Conservation (phyloP, 2,113 vertebrate species). For the Origma solitaria region DNA sequence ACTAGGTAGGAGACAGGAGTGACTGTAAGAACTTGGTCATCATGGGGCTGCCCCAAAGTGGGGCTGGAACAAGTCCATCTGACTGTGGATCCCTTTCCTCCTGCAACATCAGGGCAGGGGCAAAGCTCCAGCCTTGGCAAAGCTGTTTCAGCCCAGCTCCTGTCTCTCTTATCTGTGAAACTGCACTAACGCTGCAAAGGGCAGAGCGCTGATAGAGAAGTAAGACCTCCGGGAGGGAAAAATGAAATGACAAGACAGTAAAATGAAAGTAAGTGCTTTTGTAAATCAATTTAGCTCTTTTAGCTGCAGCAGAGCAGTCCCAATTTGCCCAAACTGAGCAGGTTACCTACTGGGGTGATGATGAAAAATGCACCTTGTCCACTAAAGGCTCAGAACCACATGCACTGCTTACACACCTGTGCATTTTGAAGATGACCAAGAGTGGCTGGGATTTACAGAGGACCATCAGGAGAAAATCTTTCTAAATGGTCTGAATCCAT, state of each 20-base stretch:
- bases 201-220: background rate
- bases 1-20: background rate
- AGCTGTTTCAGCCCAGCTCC: background rate
- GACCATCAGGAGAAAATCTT: background rate
- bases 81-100: background rate
- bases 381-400: background rate
- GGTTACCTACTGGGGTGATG: background rate
- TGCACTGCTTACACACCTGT: background rate
- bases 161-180: background rate
- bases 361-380: background rate
- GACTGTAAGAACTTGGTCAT: background rate
- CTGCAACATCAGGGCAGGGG: background rate
- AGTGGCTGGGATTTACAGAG: background rate
- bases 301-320: background rate
- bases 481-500: background rate
- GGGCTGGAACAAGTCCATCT: background rate
- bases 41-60: background rate
- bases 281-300: background rate
- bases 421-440: background rate
- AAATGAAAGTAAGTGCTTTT: background rate
- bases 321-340: background rate
- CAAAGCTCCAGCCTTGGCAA: background rate
- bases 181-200: background rate
- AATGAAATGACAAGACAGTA: background rate
- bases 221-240: background rate